These are phyloP conservation scores for Proteles cristata DNA, from an alignment of 2,113 vertebrate species.

Conservation along the genomic window DNA sequence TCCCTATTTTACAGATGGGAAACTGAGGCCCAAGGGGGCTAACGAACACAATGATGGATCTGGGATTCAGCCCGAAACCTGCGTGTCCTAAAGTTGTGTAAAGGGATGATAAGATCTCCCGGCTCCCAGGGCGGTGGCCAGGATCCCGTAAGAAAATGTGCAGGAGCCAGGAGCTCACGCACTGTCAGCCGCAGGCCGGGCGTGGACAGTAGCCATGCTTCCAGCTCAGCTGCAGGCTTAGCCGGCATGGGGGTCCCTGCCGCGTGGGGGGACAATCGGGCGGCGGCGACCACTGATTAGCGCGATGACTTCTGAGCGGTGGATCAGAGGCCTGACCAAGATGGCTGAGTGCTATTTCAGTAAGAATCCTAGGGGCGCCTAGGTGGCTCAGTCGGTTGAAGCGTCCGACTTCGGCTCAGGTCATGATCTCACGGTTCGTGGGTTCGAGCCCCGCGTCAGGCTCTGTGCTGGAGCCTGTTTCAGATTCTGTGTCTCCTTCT, in stretches of 20 bases:
- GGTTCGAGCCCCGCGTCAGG: too few species aligned
- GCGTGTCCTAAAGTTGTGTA: not conserved
- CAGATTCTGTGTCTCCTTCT: too few species aligned
- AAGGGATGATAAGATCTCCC: rapidly evolving
- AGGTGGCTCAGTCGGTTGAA: too few species aligned
- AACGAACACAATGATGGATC: too few species aligned
- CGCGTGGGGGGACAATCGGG: rapidly evolving
- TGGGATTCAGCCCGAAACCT: not conserved
- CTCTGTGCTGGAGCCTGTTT: too few species aligned
- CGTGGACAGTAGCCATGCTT: not conserved
- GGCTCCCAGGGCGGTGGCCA: not conserved
- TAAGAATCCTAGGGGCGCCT: too few species aligned
- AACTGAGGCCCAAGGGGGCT: not conserved
- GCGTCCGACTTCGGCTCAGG: too few species aligned
- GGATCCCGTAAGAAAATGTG: rapidly evolving
- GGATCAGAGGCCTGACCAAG: not conserved
- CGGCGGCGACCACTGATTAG: not conserved
- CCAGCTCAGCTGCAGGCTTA: rapidly evolving
- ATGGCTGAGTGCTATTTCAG: rapidly evolving
- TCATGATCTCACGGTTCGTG: too few species aligned
- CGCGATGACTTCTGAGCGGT: not conserved
- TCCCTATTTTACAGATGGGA: not conserved
- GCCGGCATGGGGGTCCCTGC: rapidly evolving
- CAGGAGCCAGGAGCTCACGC: rapidly evolving
- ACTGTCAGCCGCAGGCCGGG: not conserved